These are phyloP conservation scores for Melanocharis versteri DNA, from an alignment of 2,113 vertebrate genomes.

Conservation along the genomic window DNA sequence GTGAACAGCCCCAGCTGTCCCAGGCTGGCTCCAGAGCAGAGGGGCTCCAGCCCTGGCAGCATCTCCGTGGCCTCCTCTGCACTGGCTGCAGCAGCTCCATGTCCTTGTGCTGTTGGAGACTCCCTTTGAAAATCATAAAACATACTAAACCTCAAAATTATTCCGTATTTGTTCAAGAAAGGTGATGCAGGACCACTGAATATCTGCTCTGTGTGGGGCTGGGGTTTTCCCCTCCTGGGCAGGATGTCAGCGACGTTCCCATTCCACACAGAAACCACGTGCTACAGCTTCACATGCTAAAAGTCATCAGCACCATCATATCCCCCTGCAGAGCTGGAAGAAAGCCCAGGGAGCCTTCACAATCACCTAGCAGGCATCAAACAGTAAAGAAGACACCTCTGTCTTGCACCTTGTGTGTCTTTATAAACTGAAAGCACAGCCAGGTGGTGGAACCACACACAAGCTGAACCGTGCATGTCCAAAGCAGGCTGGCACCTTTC, in stretches of 20 bases:
- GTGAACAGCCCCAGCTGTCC: neutral
- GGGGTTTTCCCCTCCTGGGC: neutral
- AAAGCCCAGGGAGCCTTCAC: neutral
- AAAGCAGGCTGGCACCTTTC: neutral
- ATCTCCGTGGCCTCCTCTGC: neutral
- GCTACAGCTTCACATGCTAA: rapidly evolving
- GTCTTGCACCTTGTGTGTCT: rapidly evolving
- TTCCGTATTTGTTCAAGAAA: neutral
- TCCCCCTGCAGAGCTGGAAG: neutral
- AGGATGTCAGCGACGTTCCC: neutral
- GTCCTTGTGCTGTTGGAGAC: neutral
- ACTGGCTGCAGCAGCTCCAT: neutral
- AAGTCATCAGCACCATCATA: neutral
- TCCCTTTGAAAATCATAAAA: neutral
- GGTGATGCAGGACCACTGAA: neutral
- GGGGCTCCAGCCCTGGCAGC: neutral
- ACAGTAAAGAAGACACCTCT: neutral
- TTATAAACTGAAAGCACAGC: neutral
- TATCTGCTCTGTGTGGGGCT: neutral
- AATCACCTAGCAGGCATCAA: neutral
- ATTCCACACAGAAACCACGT: neutral
- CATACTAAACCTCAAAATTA: rapidly evolving
- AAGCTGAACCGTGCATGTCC: rapidly evolving
- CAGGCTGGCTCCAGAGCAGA: neutral
- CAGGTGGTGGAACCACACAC: neutral